Conservation (phyloP, 2,888 invertebrate genomes). For the Pristionchus fissidentatus region DNA sequence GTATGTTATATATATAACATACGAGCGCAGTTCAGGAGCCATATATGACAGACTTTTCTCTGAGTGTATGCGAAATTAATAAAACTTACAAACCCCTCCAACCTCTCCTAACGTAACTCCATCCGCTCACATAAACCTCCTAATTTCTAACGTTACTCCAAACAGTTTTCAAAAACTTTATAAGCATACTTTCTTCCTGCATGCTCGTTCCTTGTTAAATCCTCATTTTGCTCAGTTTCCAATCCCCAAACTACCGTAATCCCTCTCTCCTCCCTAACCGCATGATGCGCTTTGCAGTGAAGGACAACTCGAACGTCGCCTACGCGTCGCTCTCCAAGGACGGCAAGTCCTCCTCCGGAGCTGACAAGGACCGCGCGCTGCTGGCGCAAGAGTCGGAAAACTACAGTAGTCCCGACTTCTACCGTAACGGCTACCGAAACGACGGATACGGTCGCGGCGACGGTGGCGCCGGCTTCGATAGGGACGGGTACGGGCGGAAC, state of each 20-base stretch:
- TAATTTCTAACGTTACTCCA: too few relatives aligned
- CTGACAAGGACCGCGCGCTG: constrained; percentile 53
- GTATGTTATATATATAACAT: too few relatives aligned
- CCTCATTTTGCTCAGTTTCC: background rate
- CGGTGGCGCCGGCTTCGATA: constrained; percentile 51
- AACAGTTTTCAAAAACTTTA: too few relatives aligned
- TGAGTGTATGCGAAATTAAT: background rate
- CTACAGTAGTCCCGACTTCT: constrained; percentile 63
- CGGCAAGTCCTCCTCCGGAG: background rate
- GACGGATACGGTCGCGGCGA: constrained; percentile 55
- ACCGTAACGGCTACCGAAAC: constrained; percentile 59
- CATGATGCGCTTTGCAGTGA: background rate
- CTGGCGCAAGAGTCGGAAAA: constrained; percentile 56
- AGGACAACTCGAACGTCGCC: constrained; percentile 3
- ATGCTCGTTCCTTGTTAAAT: too few relatives aligned
- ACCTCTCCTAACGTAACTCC: background rate
- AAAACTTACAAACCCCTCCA: background rate
- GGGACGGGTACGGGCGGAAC: constrained; percentile 44
- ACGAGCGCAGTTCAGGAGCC: background rate
- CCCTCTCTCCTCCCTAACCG: background rate
- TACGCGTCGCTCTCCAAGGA: constrained; percentile 42
- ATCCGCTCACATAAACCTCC: too few relatives aligned
- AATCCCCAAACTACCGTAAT: background rate
- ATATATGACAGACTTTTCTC: background rate
- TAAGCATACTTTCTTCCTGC: too few relatives aligned